Conservation (phyloP, 2,113 vertebrate genomes). For the Carettochelys insculpta region DNA sequence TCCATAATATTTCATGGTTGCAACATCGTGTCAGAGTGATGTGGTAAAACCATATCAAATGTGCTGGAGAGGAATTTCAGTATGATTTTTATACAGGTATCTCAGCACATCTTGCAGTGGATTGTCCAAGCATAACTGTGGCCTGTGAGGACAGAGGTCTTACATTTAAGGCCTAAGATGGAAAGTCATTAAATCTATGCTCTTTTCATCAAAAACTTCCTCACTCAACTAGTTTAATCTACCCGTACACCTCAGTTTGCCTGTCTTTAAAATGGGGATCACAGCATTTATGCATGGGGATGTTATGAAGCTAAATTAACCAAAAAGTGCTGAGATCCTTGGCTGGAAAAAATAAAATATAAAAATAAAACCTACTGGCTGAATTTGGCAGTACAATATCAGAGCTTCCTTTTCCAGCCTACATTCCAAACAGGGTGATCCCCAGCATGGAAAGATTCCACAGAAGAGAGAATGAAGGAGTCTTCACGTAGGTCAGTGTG, state of each 20-base stretch:
- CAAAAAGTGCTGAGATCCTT: not conserved
- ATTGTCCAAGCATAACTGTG: not conserved
- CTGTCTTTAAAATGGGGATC: slow-evolving; percentile 6
- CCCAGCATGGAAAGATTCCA: not conserved
- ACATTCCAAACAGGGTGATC: not conserved
- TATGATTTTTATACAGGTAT: not conserved
- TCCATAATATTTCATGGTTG: not conserved
- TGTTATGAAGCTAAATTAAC: not conserved
- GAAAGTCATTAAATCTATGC: not conserved
- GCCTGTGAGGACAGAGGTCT: not conserved
- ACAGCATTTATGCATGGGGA: not conserved
- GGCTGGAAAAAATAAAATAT: not conserved
- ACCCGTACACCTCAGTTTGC: not conserved
- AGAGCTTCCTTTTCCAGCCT: not conserved
- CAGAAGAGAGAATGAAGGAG: not conserved
- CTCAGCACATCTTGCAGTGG: accelerated
- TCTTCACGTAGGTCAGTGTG: not conserved
- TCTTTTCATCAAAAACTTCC: not conserved
- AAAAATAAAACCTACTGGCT: not conserved
- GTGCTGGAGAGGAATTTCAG: not conserved
- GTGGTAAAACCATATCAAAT: not conserved
- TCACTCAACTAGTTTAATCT: not conserved
- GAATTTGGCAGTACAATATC: not conserved
- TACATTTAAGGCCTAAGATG: not conserved
- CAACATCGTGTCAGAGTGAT: not conserved